Evolutionary conservation across 2,113 vertebrate genomes (phyloP).

Genomic region (Pycnonotus jocosus): DNA sequence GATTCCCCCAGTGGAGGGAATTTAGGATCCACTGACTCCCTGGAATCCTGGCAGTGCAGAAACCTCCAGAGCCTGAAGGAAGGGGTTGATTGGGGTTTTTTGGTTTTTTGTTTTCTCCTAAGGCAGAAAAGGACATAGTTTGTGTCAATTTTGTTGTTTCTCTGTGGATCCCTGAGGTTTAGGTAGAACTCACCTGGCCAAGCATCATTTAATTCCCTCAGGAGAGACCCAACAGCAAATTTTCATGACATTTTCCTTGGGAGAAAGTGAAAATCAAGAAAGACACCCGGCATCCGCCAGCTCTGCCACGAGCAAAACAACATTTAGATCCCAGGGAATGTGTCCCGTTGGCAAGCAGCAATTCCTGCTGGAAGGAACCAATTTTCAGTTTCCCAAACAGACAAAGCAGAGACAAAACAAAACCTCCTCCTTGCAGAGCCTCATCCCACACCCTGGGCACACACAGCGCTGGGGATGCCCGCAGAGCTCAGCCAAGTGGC

Average conservation of each 20-base stretch:
- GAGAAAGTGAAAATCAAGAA: neutral
- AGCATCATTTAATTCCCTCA: neutral
- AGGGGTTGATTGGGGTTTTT: rapidly evolving
- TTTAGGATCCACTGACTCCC: neutral
- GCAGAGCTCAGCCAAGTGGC: rapidly evolving
- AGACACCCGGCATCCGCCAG: neutral
- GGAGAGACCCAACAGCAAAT: neutral
- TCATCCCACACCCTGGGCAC: neutral
- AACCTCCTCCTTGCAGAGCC: neutral
- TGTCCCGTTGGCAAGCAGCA: neutral
- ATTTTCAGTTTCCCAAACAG: neutral
- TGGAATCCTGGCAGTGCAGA: neutral
- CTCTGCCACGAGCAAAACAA: neutral
- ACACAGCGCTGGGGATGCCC: rapidly evolving
- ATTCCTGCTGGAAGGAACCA: neutral
- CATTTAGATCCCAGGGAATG: rapidly evolving
- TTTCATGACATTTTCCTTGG: neutral
- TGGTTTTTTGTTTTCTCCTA: neutral
- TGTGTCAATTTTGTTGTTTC: neutral
- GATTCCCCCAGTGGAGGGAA: neutral
- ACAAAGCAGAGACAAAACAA: neutral
- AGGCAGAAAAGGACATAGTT: neutral
- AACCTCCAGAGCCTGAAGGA: neutral
- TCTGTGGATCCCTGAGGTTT: neutral
- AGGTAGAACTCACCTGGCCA: neutral